These are phyloP conservation scores for Macropodus opercularis DNA, from an alignment of 2,797 vertebrate genomes.

Conservation along the genomic window DNA sequence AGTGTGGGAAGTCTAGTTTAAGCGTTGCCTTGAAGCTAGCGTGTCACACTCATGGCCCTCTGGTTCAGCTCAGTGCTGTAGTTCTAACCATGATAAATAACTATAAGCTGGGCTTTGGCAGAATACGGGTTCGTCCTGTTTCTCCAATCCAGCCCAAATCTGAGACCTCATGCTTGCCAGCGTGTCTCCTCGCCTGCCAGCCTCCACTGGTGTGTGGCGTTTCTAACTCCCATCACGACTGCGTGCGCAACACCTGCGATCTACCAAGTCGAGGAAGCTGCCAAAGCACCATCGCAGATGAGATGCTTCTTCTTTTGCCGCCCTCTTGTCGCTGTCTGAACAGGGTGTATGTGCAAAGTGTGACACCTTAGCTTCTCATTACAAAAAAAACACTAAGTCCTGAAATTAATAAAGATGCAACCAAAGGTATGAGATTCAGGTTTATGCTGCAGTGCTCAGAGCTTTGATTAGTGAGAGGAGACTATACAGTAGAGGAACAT, in stretches of 20 bases:
- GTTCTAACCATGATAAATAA: conserved; percentile 46
- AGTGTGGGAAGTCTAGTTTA: conserved; percentile 69
- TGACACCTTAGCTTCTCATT: conserved; percentile 22
- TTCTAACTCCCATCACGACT: conserved; percentile 56
- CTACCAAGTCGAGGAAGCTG: conserved; percentile 50
- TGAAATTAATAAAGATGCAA: conserved; percentile 28
- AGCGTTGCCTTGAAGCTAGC: conserved; percentile 35
- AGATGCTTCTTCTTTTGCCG: conserved; percentile 13
- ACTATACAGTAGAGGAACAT: conserved; percentile 55
- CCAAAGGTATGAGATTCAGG: conserved; percentile 6
- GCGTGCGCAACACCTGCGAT: conserved; percentile 59
- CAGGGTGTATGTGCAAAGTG: conserved; percentile 14
- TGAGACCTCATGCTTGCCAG: conserved; percentile 50
- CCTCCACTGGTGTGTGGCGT: conserved; percentile 51
- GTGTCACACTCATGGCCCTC: conserved; percentile 11
- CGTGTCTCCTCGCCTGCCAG: conserved; percentile 53
- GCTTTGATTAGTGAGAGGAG: conserved; percentile 51
- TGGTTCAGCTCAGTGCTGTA: conserved; percentile 26
- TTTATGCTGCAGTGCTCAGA: conserved; percentile 24
- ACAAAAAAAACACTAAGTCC: conserved; percentile 15
- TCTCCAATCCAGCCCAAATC: conserved; percentile 43
- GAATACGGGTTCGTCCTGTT: conserved; percentile 54
- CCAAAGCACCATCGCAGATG: conserved; percentile 43
- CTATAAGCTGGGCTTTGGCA: conserved; percentile 47
- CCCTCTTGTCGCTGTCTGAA: conserved; percentile 21